A percentile compares a stretch with the other conserved stretches of the same genome.
phyloP scores from a whole-genome alignment of 2,113 vertebrate genomes.

The Tychaedon coryphoeus region DNA sequence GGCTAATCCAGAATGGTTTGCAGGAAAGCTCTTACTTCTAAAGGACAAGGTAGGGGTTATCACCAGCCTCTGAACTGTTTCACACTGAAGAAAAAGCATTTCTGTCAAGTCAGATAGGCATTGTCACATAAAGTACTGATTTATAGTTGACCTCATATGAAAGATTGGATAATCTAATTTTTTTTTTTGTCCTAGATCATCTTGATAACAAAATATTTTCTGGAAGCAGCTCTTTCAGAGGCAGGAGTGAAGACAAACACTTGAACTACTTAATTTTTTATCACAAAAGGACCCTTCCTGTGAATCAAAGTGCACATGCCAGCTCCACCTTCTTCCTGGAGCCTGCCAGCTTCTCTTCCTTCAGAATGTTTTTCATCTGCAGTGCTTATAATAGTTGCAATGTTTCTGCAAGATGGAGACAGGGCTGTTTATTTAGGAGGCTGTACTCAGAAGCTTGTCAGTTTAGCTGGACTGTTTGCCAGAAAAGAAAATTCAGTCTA shows the following conservation, averaged over 20 bases:
- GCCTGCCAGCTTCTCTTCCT: neutral
- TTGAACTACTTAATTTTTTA: neutral
- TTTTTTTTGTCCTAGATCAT: neutral
- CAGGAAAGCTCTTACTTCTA: neutral
- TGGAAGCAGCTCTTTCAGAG: neutral
- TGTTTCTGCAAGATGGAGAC: neutral
- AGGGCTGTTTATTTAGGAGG: constrained; percentile 26
- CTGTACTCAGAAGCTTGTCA: constrained; percentile 3
- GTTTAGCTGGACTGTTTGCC: neutral
- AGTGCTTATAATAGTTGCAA: constrained; percentile 12
- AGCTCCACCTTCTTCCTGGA: neutral
- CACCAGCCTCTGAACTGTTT: neutral
- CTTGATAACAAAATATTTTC: neutral
- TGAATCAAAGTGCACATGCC: neutral
- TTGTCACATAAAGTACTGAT: neutral
- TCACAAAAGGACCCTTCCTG: neutral
- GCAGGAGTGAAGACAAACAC: neutral
- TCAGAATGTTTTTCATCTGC: constrained; percentile 10
- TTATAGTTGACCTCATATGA: neutral
- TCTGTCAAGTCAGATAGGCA: neutral
- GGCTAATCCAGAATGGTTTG: neutral
- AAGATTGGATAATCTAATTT: neutral
- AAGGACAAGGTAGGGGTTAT: neutral
- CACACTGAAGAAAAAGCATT: neutral
- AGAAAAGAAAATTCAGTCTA: neutral